Percentiles rank a stretch among this genome's conserved stretches.
Conservation (phyloP, 2,888 invertebrate species). For the Cremastobaeus sp. region DNA sequence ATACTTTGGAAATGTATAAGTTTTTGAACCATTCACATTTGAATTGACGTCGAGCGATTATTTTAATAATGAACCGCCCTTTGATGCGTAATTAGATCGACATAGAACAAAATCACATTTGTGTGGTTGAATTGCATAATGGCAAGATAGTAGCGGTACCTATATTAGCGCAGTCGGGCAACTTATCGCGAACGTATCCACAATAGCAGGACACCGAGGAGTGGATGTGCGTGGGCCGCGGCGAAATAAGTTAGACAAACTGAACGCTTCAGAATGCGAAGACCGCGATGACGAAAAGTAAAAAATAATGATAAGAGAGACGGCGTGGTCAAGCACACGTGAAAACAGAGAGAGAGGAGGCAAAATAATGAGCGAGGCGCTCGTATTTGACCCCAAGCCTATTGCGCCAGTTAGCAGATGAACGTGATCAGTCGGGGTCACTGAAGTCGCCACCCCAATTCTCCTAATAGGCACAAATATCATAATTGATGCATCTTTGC, state of each 20-base stretch:
- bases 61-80: constrained; percentile 11
- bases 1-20: too few relatives aligned
- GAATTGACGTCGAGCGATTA: too few relatives aligned
- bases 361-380: constrained; percentile 65
- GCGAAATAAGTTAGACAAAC: constrained; percentile 55
- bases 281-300: constrained; percentile 29
- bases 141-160: constrained; percentile 28
- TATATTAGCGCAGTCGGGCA: constrained; percentile 44
- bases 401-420: constrained; percentile 75
- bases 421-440: constrained; percentile 75
- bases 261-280: constrained; percentile 53
- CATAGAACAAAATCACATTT: constrained; percentile 34
- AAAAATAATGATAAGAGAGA: constrained; percentile 37
- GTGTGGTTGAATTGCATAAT: constrained; percentile 34
- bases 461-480: constrained; percentile 78
- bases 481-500: constrained; percentile 74
- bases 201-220: constrained; percentile 39
- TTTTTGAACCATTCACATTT: too few relatives aligned
- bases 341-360: constrained; percentile 47
- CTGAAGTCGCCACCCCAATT: constrained; percentile 77
- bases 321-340: constrained; percentile 34
- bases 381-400: constrained; percentile 76
- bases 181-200: constrained; percentile 51
- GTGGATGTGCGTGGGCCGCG: constrained; percentile 61
- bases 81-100: constrained; percentile 30